Percentiles rank a stretch among this genome's conserved stretches.
Conservation (phyloP, 2,113 vertebrate genomes). For the Microcebus tavaratra region DNA sequence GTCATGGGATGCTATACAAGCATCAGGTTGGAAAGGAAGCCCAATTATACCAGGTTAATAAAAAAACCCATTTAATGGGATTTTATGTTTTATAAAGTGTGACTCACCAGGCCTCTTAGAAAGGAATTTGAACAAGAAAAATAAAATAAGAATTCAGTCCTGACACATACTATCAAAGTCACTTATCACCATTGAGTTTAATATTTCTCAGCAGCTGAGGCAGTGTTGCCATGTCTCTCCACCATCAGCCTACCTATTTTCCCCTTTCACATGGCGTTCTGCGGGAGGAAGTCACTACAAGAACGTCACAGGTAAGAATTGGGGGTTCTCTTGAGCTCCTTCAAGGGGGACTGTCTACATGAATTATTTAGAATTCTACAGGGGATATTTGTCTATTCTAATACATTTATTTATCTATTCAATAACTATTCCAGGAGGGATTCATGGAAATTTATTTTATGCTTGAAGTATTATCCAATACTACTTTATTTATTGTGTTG, state of each 20-base stretch:
- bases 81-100: too few relatives aligned
- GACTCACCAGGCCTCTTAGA: too few relatives aligned
- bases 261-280: not conserved
- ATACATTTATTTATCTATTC: not conserved
- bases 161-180: not conserved
- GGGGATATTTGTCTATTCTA: not conserved
- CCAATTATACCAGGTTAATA: too few relatives aligned
- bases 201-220: not conserved
- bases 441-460: not conserved
- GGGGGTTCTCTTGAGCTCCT: not conserved
- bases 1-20: too few relatives aligned
- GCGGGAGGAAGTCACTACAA: not conserved
- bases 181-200: not conserved
- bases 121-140: too few relatives aligned
- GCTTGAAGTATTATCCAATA: not conserved
- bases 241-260: not conserved
- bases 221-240: not conserved
- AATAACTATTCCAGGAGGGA: not conserved
- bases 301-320: not conserved
- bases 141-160: too few relatives aligned
- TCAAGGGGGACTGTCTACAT: not conserved
- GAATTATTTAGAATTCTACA: not conserved
- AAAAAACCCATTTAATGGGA: too few relatives aligned
- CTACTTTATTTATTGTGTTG: not conserved
- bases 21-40: too few relatives aligned